These are phyloP conservation scores for Drosophila parvula DNA, from an alignment of 1,140 invertebrate species.

Conservation along the genomic window DNA sequence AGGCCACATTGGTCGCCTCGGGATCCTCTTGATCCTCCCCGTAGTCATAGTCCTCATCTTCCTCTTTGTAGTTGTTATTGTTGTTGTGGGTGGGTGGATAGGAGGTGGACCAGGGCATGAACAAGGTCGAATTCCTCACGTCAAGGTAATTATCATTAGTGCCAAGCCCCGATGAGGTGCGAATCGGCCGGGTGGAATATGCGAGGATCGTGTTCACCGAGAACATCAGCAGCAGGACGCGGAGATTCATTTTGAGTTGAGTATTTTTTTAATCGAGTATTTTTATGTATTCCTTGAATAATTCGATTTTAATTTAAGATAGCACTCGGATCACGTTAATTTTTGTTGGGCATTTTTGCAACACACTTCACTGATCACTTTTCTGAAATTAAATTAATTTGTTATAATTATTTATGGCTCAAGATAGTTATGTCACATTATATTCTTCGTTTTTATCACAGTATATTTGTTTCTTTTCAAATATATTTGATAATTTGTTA, in stretches of 20 bases:
- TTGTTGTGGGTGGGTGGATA: conserved; percentile 1
- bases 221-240: background rate
- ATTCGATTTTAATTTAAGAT: background rate
- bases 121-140: conserved; percentile 29
- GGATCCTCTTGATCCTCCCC: background rate
- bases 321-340: background rate
- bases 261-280: conserved; percentile 13
- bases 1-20: background rate
- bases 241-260: conserved; percentile 18
- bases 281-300: conserved; percentile 1
- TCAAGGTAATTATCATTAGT: conserved; percentile 25
- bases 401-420: background rate
- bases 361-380: conserved; percentile 4
- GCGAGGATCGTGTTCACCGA: background rate
- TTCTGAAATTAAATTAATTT: conserved; percentile 18
- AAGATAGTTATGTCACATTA: background rate
- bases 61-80: background rate
- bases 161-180: background rate
- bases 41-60: conserved; percentile 2
- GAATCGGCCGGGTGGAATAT: conserved; percentile 3
- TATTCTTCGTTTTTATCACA: background rate
- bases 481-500: background rate
- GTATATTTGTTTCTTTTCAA: background rate
- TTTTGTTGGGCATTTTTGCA: background rate
- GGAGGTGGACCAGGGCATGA: conserved; percentile 7